Percentiles rank a stretch among this genome's conserved stretches.
Conservation (phyloP, 2,888 invertebrate species). For the Drosophila mulleri region DNA sequence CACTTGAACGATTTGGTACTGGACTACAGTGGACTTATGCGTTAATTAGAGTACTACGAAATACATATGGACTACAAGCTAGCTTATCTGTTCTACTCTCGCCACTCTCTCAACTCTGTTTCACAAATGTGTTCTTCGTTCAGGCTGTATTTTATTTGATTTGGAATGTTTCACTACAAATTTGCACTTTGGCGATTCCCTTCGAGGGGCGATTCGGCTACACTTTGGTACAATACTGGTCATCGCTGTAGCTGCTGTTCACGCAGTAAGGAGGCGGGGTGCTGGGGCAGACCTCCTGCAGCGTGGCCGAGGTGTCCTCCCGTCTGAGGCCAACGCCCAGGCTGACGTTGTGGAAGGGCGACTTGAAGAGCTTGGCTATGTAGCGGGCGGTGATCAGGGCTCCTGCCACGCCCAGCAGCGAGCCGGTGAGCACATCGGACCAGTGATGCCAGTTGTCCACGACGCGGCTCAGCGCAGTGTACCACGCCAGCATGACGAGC, state of each 20-base stretch:
- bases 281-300: constrained; percentile 70
- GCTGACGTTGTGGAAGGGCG: constrained; percentile 19
- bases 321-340: constrained; percentile 40
- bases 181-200: constrained; percentile 17
- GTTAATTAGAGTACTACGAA: constrained; percentile 22
- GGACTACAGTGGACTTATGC: constrained; percentile 14
- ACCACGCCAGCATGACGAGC: constrained; percentile 81
- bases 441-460: constrained; percentile 83
- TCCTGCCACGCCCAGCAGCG: constrained; percentile 64
- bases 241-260: constrained; percentile 56
- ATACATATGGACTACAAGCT: not conserved
- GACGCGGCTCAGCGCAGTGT: constrained; percentile 77
- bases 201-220: constrained; percentile 22
- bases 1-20: constrained; percentile 19
- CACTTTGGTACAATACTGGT: constrained; percentile 81
- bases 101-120: not conserved
- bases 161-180: constrained; percentile 54
- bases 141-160: constrained; percentile 29
- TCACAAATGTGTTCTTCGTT: constrained; percentile 4
- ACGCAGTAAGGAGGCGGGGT: constrained; percentile 78
- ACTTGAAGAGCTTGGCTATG: constrained; percentile 60
- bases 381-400: constrained; percentile 75
- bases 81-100: not conserved
- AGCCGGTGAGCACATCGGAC: constrained; percentile 79
- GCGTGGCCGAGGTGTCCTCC: constrained; percentile 75